Conservation (phyloP, 2,888 invertebrate genomes). For the Cancer borealis region DNA sequence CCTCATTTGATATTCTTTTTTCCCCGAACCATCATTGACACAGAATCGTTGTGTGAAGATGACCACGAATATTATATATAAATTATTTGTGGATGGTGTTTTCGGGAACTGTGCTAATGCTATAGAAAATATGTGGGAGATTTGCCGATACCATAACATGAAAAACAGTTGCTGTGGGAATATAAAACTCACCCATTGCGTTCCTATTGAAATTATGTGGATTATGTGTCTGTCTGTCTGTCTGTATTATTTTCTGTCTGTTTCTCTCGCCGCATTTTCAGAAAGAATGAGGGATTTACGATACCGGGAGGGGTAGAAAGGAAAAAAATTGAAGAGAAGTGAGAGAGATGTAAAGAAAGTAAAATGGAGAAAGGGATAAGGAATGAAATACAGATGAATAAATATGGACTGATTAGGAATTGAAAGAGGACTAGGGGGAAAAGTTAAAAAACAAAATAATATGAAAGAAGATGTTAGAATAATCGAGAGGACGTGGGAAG, state of each 20-base stretch:
- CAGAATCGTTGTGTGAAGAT: no score
- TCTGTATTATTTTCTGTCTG: neutral
- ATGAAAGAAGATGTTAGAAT: neutral
- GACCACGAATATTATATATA: neutral
- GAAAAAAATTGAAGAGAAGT: neutral
- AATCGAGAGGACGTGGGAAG: no score
- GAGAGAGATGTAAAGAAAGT: neutral
- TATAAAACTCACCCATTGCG: neutral
- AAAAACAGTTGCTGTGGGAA: neutral
- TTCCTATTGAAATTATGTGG: neutral
- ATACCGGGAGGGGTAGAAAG: neutral
- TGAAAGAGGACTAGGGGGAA: neutral
- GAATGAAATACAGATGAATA: neutral
- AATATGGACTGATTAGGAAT: neutral
- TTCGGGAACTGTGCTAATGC: neutral
- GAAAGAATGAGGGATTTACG: neutral
- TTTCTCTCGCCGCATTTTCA: neutral
- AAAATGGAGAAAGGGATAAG: neutral
- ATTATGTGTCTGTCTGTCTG: neutral
- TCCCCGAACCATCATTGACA: neutral
- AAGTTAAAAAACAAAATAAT: neutral
- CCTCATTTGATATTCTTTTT: neutral
- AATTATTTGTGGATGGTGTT: neutral
- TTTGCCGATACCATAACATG: neutral
- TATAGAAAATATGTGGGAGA: neutral